Conservation (phyloP, 1,140 invertebrate species). For the Solenopsis fugax region DNA sequence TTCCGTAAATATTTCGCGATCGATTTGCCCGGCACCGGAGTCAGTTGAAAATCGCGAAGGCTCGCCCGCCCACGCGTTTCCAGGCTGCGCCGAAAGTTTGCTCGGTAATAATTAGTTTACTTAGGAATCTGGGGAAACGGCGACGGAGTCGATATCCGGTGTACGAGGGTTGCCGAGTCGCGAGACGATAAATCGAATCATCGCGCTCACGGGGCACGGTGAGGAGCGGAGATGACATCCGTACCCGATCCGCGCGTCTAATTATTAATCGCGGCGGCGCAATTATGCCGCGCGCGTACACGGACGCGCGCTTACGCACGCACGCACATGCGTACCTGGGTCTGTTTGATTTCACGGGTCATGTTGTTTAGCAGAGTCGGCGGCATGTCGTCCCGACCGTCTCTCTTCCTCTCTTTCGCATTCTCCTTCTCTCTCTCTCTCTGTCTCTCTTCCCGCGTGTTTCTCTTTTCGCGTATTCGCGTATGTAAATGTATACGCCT, state of each 20-base stretch:
- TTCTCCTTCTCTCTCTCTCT: neutral
- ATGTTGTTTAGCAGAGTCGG: conserved; percentile 72
- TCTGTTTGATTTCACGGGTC: conserved; percentile 79
- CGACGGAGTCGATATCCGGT: conserved; percentile 79
- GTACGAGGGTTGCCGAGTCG: conserved; percentile 38
- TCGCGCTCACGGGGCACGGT: conserved; percentile 59
- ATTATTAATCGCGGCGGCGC: conserved; percentile 84
- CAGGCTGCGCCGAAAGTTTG: conserved; percentile 44
- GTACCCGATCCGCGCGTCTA: conserved; percentile 82
- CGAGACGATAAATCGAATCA: conserved; percentile 85
- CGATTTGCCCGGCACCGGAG: conserved; percentile 16
- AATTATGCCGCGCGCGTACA: conserved; percentile 79
- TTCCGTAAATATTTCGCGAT: conserved; percentile 54
- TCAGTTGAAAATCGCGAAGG: conserved; percentile 32
- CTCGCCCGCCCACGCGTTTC: neutral
- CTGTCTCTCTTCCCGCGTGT: conserved; percentile 12
- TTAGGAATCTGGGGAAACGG: conserved; percentile 55
- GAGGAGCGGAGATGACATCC: conserved; percentile 75
- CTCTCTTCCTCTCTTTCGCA: neutral
- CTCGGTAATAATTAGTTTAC: conserved; percentile 59
- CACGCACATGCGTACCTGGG: conserved; percentile 6
- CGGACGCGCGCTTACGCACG: conserved; percentile 37
- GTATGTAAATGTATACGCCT: conserved; percentile 68
- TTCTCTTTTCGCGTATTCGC: conserved; percentile 53
- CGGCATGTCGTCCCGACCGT: conserved; percentile 51